phyloP scores from a whole-genome alignment of 2,888 invertebrate genomes.

The Drosophila kuntzei region DNA sequence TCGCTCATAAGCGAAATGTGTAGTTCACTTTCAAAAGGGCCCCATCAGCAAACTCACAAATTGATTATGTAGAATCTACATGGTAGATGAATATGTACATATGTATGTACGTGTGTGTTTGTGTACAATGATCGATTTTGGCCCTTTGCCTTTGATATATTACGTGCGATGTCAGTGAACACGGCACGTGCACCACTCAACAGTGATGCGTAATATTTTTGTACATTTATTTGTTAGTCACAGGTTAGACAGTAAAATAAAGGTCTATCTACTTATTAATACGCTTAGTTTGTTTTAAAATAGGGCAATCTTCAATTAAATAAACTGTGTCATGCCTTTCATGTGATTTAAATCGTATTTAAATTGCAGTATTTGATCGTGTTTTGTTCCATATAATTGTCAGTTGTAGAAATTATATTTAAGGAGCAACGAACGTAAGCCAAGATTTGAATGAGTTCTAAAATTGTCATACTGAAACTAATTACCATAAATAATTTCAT shows the following conservation, averaged over 20 bases:
- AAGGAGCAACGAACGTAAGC: no score
- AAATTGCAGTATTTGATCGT: no score
- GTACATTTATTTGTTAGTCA: not conserved
- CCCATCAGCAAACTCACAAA: constrained; percentile 3
- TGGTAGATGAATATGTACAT: not conserved
- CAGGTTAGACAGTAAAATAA: not conserved
- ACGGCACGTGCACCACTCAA: constrained; percentile 66
- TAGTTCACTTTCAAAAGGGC: constrained; percentile 19
- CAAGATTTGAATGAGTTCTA: no score
- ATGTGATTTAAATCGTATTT: no score
- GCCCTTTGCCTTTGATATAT: constrained; percentile 57
- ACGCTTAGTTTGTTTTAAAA: not conserved
- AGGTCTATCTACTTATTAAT: not conserved
- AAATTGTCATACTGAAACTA: no score
- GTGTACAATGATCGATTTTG: constrained; percentile 47
- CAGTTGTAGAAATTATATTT: no score
- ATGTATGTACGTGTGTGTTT: constrained; percentile 15
- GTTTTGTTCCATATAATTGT: no score
- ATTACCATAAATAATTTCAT: no score
- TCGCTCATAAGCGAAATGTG: constrained; percentile 30
- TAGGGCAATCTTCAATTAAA: not conserved
- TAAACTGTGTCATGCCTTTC: no score
- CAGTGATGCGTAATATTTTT: constrained; percentile 30
- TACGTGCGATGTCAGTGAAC: constrained; percentile 56
- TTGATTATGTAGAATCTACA: not conserved